Evolutionary conservation across 1,140 invertebrate genomes (phyloP), one percentile per base, ranked within the genome.

Genomic region (Aphelenchoides fujianensis): DNA sequence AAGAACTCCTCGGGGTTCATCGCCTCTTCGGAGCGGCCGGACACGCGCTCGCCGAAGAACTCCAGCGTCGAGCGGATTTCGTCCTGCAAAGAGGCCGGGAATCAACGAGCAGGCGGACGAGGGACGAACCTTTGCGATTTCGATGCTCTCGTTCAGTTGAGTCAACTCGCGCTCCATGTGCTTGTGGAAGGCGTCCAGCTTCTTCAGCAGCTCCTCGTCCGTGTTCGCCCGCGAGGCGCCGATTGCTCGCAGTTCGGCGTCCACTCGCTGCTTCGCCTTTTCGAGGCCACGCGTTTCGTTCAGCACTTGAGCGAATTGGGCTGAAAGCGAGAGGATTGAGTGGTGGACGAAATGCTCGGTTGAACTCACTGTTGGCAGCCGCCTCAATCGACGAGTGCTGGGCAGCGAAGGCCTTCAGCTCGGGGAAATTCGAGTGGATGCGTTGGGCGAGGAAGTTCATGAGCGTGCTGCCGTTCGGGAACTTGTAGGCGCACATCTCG

Each of bases 401-500:
- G 16, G n/a, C n/a, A 34, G 3, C 57, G 37, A 61, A 61, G 16
- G n/a, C n/a, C 28, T 30, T 61, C n/a, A 61, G n/a, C 27, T 61
- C 57, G 28, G 3, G 59, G 64, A 61, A 35, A 37, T 70, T n/a
- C 34, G 35, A 71, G 19, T 16, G 23, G 3, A 72, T 12, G 27
- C 32, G 57, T 27, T 32, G n/a, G 16, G 28, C 48, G 7, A 72
- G 31, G 23, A 72, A 34, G 57, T 72, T 28, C 32, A 72, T 28
- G 19, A 72, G 52, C 27, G 23, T 57, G 27, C 32, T 30, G 30
- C 70, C 70, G 61, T 72, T 74, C 27, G 73, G 64, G 52, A 76
- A 77, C 34, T 41, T 55, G 41, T 69, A 70, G 27, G 35, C 30
- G 57, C 73, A 74, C 12, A 74, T 77, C 28, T 72, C 37, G n/a